Evolutionary conservation across 2,113 vertebrate genomes (phyloP).

Genomic region (Pterocles orientalis): DNA sequence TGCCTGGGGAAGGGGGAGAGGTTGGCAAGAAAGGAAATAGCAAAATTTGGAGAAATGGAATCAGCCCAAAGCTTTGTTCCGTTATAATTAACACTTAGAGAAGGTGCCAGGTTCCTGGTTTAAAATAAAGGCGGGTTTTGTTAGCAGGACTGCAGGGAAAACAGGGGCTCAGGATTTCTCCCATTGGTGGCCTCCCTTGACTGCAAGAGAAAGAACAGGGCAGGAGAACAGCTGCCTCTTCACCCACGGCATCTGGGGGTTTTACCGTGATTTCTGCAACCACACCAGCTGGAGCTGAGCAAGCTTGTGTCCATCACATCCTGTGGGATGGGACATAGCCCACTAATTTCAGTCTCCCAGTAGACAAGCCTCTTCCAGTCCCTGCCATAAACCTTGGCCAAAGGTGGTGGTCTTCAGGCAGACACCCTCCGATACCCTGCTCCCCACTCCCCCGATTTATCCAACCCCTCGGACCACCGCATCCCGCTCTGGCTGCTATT

Average conservation of each 20-base stretch:
- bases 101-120: not conserved
- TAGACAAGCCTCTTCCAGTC: not conserved
- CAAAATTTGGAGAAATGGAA: not conserved
- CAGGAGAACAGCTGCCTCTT: not conserved
- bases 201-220: not conserved
- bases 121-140: not conserved
- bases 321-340: fast-evolving
- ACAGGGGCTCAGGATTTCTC: not conserved
- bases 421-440: not conserved
- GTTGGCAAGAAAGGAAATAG: not conserved
- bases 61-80: not conserved
- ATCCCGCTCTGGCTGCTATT: not conserved
- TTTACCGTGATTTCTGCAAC: not conserved
- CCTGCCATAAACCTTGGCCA: not conserved
- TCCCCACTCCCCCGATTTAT: not conserved
- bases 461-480: not conserved
- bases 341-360: not conserved
- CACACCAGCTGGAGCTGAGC: not conserved
- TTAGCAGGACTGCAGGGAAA: not conserved
- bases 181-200: not conserved
- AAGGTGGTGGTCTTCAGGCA: not conserved
- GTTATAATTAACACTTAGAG: not conserved
- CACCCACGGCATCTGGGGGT: not conserved
- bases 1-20: not conserved
- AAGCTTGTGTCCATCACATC: not conserved